These are phyloP conservation scores for Cheilosia variabilis DNA, from an alignment of 2,888 invertebrate genomes.

Conservation along the genomic window DNA sequence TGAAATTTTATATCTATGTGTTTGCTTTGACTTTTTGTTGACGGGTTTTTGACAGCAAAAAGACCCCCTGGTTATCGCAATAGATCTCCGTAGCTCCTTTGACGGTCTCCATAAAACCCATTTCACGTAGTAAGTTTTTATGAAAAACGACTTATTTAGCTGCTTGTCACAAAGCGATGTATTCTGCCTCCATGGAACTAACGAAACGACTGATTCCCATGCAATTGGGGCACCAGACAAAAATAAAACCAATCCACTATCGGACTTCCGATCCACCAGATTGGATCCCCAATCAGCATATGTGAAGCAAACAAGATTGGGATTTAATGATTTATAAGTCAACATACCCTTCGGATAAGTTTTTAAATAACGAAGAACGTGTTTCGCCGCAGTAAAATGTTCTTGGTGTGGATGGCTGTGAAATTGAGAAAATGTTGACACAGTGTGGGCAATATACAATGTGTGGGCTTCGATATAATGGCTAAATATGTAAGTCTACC, in stretches of 20 bases:
- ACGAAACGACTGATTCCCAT: constrained; percentile 17
- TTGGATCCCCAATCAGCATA: constrained; percentile 50
- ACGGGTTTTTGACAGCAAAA: constrained; percentile 22
- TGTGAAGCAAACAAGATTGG: constrained; percentile 31
- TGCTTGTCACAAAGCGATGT: constrained; percentile 33
- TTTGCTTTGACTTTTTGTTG: constrained; percentile 8
- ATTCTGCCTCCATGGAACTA: neutral
- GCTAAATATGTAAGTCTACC: constrained; percentile 61
- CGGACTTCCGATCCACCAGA: constrained; percentile 37
- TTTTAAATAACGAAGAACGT: constrained; percentile 24
- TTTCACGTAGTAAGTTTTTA: constrained; percentile 17
- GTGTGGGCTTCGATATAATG: constrained; percentile 30
- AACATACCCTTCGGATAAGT: constrained; percentile 20
- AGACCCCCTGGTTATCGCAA: constrained; percentile 30
- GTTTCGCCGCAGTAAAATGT: constrained; percentile 15
- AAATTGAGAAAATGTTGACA: constrained; percentile 10
- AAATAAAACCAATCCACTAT: constrained; percentile 26
- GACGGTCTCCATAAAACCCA: neutral
- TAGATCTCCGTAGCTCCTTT: neutral
- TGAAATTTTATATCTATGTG: constrained; percentile 8
- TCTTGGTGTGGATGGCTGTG: constrained; percentile 20
- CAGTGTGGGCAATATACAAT: neutral
- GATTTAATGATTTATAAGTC: constrained; percentile 1
- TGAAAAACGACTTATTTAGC: constrained; percentile 34
- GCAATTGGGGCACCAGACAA: constrained; percentile 26